Evolutionary conservation across 2,113 vertebrate species (phyloP).

Genomic region (Myotis davidii): DNA sequence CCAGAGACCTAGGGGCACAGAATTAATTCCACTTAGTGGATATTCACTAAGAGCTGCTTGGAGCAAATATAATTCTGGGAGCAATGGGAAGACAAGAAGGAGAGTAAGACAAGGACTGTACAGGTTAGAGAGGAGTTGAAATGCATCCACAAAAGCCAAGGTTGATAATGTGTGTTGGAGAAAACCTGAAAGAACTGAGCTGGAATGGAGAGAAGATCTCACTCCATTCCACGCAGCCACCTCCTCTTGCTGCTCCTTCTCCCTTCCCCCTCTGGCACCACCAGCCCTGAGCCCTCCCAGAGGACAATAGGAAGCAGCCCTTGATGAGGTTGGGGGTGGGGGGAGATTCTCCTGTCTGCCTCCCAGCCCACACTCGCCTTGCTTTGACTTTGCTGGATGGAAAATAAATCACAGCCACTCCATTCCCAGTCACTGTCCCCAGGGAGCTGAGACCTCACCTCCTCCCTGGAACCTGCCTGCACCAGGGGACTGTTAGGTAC

Average conservation of each 20-base stretch:
- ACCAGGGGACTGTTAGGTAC: slow-evolving; percentile 71
- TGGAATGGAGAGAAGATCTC: slow-evolving; percentile 6
- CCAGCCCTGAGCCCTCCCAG: neutral
- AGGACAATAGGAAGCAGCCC: slow-evolving; percentile 69
- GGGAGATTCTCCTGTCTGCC: slow-evolving; percentile 60
- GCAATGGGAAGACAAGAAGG: neutral
- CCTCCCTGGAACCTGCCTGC: slow-evolving; percentile 64
- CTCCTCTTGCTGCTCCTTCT: slow-evolving; percentile 10
- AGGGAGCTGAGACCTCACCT: slow-evolving; percentile 74
- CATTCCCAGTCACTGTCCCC: slow-evolving; percentile 52
- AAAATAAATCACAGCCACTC: slow-evolving; percentile 74
- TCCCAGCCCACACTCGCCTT: slow-evolving; percentile 58
- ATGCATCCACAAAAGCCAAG: neutral
- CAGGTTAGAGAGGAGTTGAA: neutral
- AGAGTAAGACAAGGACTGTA: neutral
- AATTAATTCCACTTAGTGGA: neutral
- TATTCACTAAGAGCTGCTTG: neutral
- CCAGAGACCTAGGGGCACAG: neutral
- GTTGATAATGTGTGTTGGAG: neutral
- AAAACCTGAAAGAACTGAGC: neutral
- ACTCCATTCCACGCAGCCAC: neutral
- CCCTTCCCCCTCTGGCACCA: slow-evolving; percentile 3
- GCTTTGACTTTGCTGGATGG: slow-evolving; percentile 74
- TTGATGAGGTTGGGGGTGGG: slow-evolving; percentile 27
- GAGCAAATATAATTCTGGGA: neutral